Base-by-base conservation (phyloP, 2,113 vertebrate species). In the Oncorhynchus masou region DNA sequence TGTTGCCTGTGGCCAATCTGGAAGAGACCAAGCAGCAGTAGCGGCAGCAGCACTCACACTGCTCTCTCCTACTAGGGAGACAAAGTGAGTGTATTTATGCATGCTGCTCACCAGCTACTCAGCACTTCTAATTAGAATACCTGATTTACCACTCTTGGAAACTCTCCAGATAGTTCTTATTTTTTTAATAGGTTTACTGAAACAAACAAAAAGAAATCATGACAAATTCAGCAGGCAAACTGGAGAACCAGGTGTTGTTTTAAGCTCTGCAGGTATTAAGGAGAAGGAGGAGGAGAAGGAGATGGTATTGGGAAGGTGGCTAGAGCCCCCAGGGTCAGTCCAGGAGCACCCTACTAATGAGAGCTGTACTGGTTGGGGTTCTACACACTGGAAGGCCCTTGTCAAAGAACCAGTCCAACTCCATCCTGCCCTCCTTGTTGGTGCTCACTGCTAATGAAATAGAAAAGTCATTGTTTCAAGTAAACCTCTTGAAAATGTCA, bases 111-210 rank as follows among this genome's bases (percentile, higher is more conserved):
- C 77, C 80, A 87, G 73, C 71, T 22, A 83, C 84, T 74, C 74
- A 82, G 82, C 76, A 75, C 72, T 70, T 87, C 75, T 85, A 89
- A 88, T 92, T 88, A 92, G 87, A 89, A 85, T 49, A 79, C 77
- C 71, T 76, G 71, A 77, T 86, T 86, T 70, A 76, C 85, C 74
- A 81, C 75, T 73, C 59, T 0, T 19, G 77, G 83, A 84, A 2
- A 4, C 84, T 87, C 86, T 89, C 80, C 34, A 62, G 83, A 77
- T 77, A 78, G 62, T 45, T 48, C 5, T 76, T 84, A 27, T 66
- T 75, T 73, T 68, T 77, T 72, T 62, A 66, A 71, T 71, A 73
- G 68, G 70, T 78, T 75, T 73, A 70, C 78, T 79, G 80, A 87
- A 83, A 80, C 60, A 73, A 82, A 83, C 80, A 64, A 79, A 79